A percentile compares a stretch with the other conserved stretches of the same genome.
Evolutionary conservation across 2,113 vertebrate genomes (phyloP).

Genomic region (Pundamilia nyererei): DNA sequence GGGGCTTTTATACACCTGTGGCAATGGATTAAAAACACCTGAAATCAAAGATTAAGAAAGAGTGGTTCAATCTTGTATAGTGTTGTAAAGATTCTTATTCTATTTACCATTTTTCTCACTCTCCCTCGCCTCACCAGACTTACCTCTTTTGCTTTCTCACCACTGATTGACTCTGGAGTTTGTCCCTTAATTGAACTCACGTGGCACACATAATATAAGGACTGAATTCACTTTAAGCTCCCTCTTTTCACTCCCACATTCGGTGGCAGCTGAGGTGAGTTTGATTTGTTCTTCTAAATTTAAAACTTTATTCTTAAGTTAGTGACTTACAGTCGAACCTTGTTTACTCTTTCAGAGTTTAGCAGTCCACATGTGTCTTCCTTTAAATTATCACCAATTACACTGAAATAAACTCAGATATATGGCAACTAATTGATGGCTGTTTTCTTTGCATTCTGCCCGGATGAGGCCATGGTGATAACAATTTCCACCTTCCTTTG

Average conservation of each 20-base stretch:
- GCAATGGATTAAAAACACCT: background rate
- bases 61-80: too few species aligned
- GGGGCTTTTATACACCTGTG: background rate
- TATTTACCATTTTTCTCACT: background rate
- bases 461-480: background rate
- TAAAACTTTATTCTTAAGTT: background rate
- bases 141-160: background rate
- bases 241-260: background rate
- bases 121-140: background rate
- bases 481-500: background rate
- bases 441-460: background rate
- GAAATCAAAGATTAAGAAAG: background rate
- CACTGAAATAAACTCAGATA: background rate
- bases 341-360: background rate
- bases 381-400: background rate
- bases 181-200: background rate
- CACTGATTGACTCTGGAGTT: background rate
- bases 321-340: background rate
- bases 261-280: background rate
- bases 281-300: background rate
- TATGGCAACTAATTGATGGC: background rate
- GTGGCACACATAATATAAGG: background rate
- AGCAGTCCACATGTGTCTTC: background rate
- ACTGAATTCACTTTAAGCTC: background rate
- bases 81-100: too few species aligned